Evolutionary conservation across 2,888 invertebrate species (phyloP), one percentile per base, ranked within the genome.

Genomic region (Cheilosia scutellata): DNA sequence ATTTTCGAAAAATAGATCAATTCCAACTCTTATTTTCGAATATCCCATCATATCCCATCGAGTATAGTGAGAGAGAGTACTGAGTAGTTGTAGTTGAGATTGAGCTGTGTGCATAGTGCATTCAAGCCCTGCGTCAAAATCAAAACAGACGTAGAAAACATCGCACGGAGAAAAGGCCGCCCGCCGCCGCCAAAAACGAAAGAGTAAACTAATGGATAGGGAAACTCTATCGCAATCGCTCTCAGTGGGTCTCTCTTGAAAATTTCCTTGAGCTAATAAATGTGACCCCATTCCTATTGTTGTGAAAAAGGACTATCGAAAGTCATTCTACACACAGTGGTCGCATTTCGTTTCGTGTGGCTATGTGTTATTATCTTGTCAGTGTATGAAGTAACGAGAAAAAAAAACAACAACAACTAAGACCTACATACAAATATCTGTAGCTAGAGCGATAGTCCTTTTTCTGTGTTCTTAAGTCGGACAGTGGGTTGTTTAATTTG

Each of bases 271-370:
- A 82, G 87, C 87, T 74, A 82, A 82, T 87, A 87, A 82, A 82
- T 82, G 82, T 87, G 87, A 87, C 87, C 87, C 87, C 87, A 87
- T 82, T 87, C 74, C 70, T 77, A 78, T 87, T 82, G 82, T 87
- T 82, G 72, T 74, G 74, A 77, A 82, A 72, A 87, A 87, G 68
- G 77, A 87, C 87, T 71, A 82, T 78, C 78, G 74, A 82, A 82
- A 87, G 74, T 78, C 82, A 78, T 65, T 16, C 72, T 27, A 29
- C 71, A 65, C 42, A 75, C 42, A 20, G 20, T 16, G 16, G 44
- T 40, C 20, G 68, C n/a, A 51, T 44, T 40, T 53, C 58, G 74
- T 44, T 40, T 53, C 58, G 74, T 84, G 71, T 60, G 25, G 11
- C 31, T 80, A 37, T 42, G 65, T 75, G 66, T 63, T 75, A 65